Evolutionary conservation across 1,140 invertebrate genomes (phyloP).

Genomic region (Aphelinus atriplicis): DNA sequence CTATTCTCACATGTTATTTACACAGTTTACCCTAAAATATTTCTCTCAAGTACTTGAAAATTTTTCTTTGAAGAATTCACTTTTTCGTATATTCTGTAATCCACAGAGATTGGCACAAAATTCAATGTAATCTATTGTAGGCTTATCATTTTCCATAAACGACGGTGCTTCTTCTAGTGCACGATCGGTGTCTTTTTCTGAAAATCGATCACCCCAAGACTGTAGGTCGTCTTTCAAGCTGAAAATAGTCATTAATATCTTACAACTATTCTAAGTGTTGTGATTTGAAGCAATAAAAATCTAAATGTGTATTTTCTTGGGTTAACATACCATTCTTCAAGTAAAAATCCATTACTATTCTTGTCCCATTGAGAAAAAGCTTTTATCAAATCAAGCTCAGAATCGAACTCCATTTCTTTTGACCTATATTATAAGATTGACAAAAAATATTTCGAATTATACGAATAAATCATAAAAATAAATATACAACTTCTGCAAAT

Average conservation of each 20-base stretch:
- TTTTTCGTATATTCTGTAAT: constrained; percentile 64
- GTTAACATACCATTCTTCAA: constrained; percentile 66
- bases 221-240: constrained; percentile 72
- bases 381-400: constrained; percentile 69
- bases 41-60: neutral
- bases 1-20: too few relatives aligned
- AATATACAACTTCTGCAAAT: too few relatives aligned
- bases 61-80: constrained; percentile 24
- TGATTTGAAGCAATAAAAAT: neutral
- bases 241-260: constrained; percentile 27
- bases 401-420: constrained; percentile 70
- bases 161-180: constrained; percentile 72
- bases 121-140: constrained; percentile 71
- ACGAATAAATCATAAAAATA: too few relatives aligned
- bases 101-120: constrained; percentile 71
- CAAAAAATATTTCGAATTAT: too few relatives aligned
- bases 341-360: constrained; percentile 68
- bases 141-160: constrained; percentile 63
- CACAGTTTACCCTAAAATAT: too few relatives aligned
- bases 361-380: constrained; percentile 72
- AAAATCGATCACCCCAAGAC: constrained; percentile 71
- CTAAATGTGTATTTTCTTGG: too few relatives aligned
- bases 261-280: constrained; percentile 1
- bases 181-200: constrained; percentile 68
- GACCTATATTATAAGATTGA: constrained; percentile 43